Evolutionary conservation across 2,888 invertebrate species (phyloP), one percentile per base, ranked within the genome.

Genomic region (Branchellion lobata): DNA sequence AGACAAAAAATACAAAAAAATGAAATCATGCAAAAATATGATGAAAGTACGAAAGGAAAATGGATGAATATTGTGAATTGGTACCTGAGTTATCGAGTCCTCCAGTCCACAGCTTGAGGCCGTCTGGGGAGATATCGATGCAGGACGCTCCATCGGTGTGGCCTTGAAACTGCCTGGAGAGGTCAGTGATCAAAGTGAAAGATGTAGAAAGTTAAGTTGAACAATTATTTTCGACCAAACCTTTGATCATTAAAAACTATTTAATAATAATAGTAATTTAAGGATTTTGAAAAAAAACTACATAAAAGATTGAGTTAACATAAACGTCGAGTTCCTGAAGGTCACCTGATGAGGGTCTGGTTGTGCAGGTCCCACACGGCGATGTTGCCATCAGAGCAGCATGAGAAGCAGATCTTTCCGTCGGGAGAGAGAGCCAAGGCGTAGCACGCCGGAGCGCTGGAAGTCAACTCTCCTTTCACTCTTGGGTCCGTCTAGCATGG

Each of bases 351-450:
- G 84, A 95, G 89, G 18, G 93, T 92, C 88, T 95, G 94, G 87
- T 94, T 95, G 89, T 95, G 95, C 1, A 96, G 90, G 89, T 96
- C 96, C 96, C 96, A 96, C 27, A 96, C 95, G 21, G 95, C 95
- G 84, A 96, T 95, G 89, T 96, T 94, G 69, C 96, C 96, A 88
- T 97, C 96, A 75, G 95, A 94, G 89, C 96, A 96, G 89, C 96
- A 97, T 86, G 95, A 95, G 90, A 96, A 97, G 90, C 96, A 96
- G 82, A 95, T 94, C 90, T 96, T 96, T 57, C 94, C 94, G 87
- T 97, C 96, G 0, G 95, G 95, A 85, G 94, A 94, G 84, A 97
- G 95, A 80, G 96, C 96, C 21, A 97, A 90, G n/a, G 96, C 96
- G 87, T 97, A 97, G 88, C 96, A 97, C 0, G 96, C 96, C 0